Base-by-base conservation (phyloP, 2,888 invertebrate genomes). In the Phyllotreta cruciferae region DNA sequence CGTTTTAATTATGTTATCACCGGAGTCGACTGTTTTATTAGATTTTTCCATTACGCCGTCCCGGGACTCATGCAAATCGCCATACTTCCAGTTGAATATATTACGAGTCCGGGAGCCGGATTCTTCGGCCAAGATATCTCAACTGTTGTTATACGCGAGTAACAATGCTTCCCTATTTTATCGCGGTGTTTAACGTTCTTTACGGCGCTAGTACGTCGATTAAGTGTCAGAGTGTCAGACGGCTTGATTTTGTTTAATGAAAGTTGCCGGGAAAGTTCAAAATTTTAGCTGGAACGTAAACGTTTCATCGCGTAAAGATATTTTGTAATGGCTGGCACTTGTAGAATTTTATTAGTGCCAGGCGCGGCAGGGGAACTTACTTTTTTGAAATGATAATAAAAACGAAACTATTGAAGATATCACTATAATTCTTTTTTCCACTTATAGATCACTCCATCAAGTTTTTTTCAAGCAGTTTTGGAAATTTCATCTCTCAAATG, bases 41-140 rank as follows among this genome's bases (percentile, higher is more conserved):
- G 62, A 62, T 66, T 64, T 66, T 66, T 66, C 66, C 62, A 66
- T 66, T 62, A 64, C 34, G 35, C 50, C 14, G 34, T 45, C 63
- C 47, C 60, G 63, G 56, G 38, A 60, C 61, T 60, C 53, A 63
- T 66, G 66, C 66, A 62, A 66, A 61, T 66, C 63, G 49, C 49
- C 60, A 53, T 61, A 66, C 63, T 66, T 63, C 41, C 45, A 62
- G 55, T 55, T 44, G 63, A 66, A 63, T 66, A 61, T 61, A 63
- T 66, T 66, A 60, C 39, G 55, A 54, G 61, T 35, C 24, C 44
- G 13, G 8, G 38, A 44, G 60, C 52, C 61, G 37, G 56, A 55
- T 45, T 50, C 39, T 47, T 34, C 61, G 56, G 42, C 61, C 41
- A 39, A 41, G 55, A 62, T 56, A 44, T 60, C 53, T 60, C 44